Conservation (phyloP, 1,140 invertebrate genomes). For the Penaeus indicus region DNA sequence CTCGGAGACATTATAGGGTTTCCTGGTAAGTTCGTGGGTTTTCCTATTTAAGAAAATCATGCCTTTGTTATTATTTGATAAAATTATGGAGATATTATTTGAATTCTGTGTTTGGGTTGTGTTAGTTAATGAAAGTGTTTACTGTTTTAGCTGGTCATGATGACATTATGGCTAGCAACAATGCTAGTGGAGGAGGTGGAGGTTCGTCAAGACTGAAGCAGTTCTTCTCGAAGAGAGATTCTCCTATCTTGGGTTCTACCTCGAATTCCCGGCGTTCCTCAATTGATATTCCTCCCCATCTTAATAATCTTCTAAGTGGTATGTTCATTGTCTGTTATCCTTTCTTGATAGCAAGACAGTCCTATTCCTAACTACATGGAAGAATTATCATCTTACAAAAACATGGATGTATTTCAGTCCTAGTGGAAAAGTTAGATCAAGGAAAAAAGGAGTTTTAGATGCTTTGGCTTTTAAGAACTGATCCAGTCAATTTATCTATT, state of each 20-base stretch:
- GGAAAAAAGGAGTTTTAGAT: too few species aligned
- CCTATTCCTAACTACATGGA: background rate
- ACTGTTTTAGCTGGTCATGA: background rate
- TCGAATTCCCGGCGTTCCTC: conserved; percentile 49
- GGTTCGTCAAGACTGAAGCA: conserved; percentile 44
- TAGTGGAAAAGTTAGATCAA: too few species aligned
- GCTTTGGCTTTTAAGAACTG: too few species aligned
- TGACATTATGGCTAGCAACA: conserved; percentile 23
- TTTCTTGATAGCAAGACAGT: background rate
- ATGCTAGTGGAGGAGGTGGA: background rate
- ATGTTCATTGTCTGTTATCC: background rate
- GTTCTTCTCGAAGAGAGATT: conserved; percentile 47
- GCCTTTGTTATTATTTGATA: too few species aligned
- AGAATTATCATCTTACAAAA: too few species aligned
- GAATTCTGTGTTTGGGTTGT: too few species aligned
- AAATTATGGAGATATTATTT: too few species aligned
- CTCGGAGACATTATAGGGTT: conserved; percentile 58
- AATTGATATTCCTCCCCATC: conserved; percentile 45
- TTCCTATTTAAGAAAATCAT: background rate
- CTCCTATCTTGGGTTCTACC: conserved; percentile 41
- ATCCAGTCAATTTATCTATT: too few species aligned
- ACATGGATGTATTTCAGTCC: too few species aligned
- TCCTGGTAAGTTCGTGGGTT: conserved; percentile 27
- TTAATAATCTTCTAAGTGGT: conserved; percentile 58
- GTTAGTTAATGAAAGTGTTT: too few species aligned